A percentile compares a stretch with the other conserved stretches of the same genome.
Evolutionary conservation across 2,113 vertebrate species (phyloP).

Genomic region (Furnarius figulus): DNA sequence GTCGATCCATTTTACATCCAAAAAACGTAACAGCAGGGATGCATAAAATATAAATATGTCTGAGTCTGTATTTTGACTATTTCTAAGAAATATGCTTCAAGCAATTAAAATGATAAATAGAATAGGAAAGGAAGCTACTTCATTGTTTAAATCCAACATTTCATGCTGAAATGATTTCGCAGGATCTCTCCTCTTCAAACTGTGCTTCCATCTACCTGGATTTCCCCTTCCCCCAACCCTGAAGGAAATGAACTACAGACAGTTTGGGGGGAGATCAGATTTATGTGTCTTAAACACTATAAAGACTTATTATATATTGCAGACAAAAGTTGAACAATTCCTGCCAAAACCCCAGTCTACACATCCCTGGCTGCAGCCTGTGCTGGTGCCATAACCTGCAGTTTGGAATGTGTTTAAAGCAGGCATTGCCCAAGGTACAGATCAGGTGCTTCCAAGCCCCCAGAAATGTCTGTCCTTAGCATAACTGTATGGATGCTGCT

Average conservation of each 20-base stretch:
- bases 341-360: conserved; percentile 27
- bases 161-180: conserved; percentile 57
- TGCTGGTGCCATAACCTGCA: conserved; percentile 21
- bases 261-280: conserved; percentile 45
- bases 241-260: conserved; percentile 52
- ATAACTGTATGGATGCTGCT: neutral
- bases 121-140: conserved; percentile 61
- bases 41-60: conserved; percentile 69
- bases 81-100: conserved; percentile 60
- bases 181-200: conserved; percentile 49
- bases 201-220: conserved; percentile 53
- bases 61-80: conserved; percentile 75
- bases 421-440: conserved; percentile 22
- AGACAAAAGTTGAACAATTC: conserved; percentile 57
- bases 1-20: conserved; percentile 55
- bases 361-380: conserved; percentile 14
- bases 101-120: conserved; percentile 73
- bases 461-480: neutral
- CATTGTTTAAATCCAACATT: conserved; percentile 63
- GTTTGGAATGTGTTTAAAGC: neutral
- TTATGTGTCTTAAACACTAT: conserved; percentile 56
- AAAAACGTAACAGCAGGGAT: conserved; percentile 58
- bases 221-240: neutral
- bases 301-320: conserved; percentile 39
- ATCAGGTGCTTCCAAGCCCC: conserved; percentile 40